Evolutionary conservation across 2,113 vertebrate species (phyloP).

Genomic region (Taurulus bubalis): DNA sequence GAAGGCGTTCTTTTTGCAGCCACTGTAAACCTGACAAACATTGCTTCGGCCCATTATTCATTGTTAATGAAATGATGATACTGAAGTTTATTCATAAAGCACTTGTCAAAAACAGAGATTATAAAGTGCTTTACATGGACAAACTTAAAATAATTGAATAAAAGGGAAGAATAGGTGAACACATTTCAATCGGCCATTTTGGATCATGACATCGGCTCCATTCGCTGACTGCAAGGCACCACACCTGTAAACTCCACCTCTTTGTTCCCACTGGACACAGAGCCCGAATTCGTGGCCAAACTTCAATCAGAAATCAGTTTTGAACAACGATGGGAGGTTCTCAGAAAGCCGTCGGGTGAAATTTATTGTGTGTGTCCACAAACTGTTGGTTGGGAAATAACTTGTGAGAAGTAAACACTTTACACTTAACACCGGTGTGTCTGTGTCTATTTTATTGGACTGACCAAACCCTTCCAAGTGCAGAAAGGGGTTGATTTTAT

Average conservation of each 20-base stretch:
- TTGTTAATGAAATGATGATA: slow-evolving; percentile 1
- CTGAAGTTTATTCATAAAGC: background rate
- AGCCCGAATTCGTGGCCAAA: slow-evolving; percentile 57
- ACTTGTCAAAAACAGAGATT: slow-evolving; percentile 26
- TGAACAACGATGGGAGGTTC: slow-evolving; percentile 37
- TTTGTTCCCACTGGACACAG: slow-evolving; percentile 54
- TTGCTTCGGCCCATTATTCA: slow-evolving; percentile 1
- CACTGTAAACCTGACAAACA: slow-evolving; percentile 16
- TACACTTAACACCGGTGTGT: slow-evolving; percentile 63
- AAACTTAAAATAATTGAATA: background rate
- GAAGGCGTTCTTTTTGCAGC: slow-evolving; percentile 34
- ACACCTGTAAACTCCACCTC: slow-evolving; percentile 35
- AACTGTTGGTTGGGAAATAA: slow-evolving; percentile 59
- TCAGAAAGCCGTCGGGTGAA: slow-evolving; percentile 40
- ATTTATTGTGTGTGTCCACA: slow-evolving; percentile 56
- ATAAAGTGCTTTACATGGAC: background rate
- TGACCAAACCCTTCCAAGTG: slow-evolving; percentile 24
- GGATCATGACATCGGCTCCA: slow-evolving; percentile 9
- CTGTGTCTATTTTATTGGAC: slow-evolving; percentile 45
- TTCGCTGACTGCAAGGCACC: slow-evolving; percentile 20
- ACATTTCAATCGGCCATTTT: slow-evolving; percentile 16
- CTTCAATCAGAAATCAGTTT: slow-evolving; percentile 31
- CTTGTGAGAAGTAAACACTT: slow-evolving; percentile 78
- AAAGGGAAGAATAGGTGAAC: background rate
- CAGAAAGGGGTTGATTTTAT: slow-evolving; percentile 18